Conservation (phyloP, 2,113 vertebrate genomes). For the Azemiops feae region DNA sequence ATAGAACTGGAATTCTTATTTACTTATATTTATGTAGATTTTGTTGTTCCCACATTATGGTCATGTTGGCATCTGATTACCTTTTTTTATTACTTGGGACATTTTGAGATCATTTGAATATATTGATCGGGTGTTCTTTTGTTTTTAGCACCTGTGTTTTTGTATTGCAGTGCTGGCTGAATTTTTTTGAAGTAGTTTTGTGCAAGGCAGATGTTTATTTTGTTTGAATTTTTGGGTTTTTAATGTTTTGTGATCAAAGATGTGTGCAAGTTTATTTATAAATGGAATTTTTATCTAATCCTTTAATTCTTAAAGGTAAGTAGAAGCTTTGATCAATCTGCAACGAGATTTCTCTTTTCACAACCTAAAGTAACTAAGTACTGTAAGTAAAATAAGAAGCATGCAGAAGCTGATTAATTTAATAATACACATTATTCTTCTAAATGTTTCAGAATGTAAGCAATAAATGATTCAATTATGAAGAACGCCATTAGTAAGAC, state of each 20-base stretch:
- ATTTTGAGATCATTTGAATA: background rate
- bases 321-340: background rate
- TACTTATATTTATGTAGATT: background rate
- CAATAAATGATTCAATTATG: background rate
- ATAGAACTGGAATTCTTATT: background rate
- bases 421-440: background rate
- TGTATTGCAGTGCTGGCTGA: background rate
- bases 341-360: background rate
- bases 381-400: background rate
- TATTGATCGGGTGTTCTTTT: background rate
- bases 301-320: background rate
- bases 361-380: background rate
- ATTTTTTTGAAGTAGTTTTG: background rate
- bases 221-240: background rate
- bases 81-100: background rate
- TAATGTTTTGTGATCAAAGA: background rate
- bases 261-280: background rate
- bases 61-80: background rate
- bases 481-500: too few relatives aligned
- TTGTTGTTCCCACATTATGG: background rate
- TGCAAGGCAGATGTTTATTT: background rate
- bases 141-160: background rate
- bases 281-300: background rate
- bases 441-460: background rate
- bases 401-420: background rate